phyloP scores from a whole-genome alignment of 2,113 vertebrate species.

The Crotophaga sulcirostris region DNA sequence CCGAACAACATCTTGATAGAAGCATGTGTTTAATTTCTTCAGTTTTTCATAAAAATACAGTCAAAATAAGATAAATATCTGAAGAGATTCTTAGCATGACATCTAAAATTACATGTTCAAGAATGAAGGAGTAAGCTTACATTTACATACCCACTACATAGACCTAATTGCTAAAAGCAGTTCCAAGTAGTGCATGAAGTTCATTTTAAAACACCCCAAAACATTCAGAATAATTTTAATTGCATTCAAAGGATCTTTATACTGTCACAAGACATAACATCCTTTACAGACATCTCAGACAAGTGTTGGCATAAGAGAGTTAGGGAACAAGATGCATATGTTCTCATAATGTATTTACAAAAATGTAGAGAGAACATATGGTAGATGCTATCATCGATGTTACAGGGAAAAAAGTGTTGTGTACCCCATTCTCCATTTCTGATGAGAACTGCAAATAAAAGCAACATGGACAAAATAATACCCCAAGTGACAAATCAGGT shows the following conservation, averaged over 20 bases:
- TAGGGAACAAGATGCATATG: slow-evolving; percentile 24
- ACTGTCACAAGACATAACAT: slow-evolving; percentile 1
- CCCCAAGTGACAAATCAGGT: background rate
- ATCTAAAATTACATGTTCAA: background rate
- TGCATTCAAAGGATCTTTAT: background rate
- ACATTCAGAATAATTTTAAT: background rate
- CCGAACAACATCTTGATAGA: background rate
- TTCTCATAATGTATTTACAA: slow-evolving; percentile 24
- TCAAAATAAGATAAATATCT: background rate
- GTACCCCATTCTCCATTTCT: background rate
- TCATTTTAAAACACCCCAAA: background rate
- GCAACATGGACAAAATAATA: background rate
- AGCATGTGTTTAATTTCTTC: background rate
- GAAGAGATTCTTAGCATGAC: background rate
- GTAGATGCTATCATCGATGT: background rate
- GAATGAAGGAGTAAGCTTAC: background rate
- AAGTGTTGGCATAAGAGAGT: slow-evolving; percentile 29
- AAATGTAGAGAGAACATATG: slow-evolving; percentile 40
- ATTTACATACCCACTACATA: background rate
- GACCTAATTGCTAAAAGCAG: background rate
- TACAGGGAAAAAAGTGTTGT: background rate
- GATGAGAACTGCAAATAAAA: background rate
- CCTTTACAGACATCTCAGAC: slow-evolving; percentile 24
- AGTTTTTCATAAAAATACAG: background rate
- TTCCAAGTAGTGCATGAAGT: background rate